Conservation (phyloP, 2,888 invertebrate species). For the Dexiosoma caninum region DNA sequence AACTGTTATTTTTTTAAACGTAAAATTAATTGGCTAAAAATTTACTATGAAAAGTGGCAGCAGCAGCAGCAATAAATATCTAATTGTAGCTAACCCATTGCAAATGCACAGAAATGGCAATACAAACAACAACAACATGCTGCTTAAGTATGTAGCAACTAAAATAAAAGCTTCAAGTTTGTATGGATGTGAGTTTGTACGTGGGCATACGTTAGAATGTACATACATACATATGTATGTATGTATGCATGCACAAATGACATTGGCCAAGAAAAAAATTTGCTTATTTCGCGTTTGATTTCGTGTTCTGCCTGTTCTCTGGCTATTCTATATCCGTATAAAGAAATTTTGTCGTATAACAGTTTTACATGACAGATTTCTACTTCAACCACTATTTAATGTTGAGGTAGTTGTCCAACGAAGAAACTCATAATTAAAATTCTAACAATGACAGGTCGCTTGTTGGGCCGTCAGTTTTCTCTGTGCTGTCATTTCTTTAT, state of each 20-base stretch:
- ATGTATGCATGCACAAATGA: conserved; percentile 2
- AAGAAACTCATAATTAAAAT: neutral
- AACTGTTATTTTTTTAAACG: conserved; percentile 28
- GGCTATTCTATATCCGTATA: neutral
- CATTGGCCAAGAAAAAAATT: conserved; percentile 59
- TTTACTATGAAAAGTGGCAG: conserved; percentile 31
- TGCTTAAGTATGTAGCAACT: neutral
- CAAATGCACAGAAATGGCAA: conserved; percentile 12
- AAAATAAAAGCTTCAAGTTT: too few species aligned
- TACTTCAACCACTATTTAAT: conserved; percentile 43
- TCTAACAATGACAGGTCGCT: neutral
- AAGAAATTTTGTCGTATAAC: conserved; percentile 39
- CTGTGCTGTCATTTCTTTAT: conserved; percentile 17
- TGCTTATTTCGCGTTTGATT: conserved; percentile 15
- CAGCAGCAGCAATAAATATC: conserved; percentile 17
- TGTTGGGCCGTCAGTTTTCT: neutral
- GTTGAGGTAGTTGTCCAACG: neutral
- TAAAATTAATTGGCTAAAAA: conserved; percentile 51
- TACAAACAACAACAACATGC: neutral
- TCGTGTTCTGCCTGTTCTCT: neutral
- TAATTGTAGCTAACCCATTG: conserved; percentile 13
- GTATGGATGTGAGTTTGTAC: neutral
- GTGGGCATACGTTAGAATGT: neutral
- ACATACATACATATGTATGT: neutral
- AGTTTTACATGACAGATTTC: conserved; percentile 49